Evolutionary conservation across 2,888 invertebrate species (phyloP), one percentile per base, ranked within the genome.

Genomic region (Melanostoma mellinum): DNA sequence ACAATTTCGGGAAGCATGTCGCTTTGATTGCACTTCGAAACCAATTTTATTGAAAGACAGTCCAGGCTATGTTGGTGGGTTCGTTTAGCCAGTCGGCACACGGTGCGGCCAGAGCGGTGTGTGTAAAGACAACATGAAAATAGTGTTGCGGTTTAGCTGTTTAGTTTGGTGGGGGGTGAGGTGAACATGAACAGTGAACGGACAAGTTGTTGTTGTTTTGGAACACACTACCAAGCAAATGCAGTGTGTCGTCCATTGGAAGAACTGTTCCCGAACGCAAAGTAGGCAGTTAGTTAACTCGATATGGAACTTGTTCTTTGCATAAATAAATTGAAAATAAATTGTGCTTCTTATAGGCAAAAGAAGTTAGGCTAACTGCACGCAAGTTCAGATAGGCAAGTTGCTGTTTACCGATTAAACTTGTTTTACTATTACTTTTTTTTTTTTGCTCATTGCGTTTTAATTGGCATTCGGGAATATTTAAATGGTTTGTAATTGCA

Each of bases 161-260:
- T 55, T 56, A n/a, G 20, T 42, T 20, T 46, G 72, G 58, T 6
- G 68, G 8, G 67, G 44, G 35, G 42, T 6, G 10, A 10, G 38
- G 36, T 68, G 35, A 46, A 55, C 10, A 38, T 55, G 20, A 52
- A 60, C 58, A 65, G 63, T 75, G 53, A 71, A 75, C 56, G 53
- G 71, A 71, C 80, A 71, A 75, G 80, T 80, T 71, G 75, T 46
- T 71, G 75, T 46, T 69, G 53, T 53, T 80, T 76, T 60, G 65
- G 75, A 58, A 65, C 46, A 20, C 30, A 10, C 32, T 58, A n/a
- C n/a, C 42, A 42, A n/a, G n/a, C n/a, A n/a, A n/a, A 40, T 69
- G 63, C 52, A 63, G 38, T 48, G 38, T 6, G 68, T 40, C 40
- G 68, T 32, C 35, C 55, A 61, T 50, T 61, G 67, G 5, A 35